Evolutionary conservation across 1,140 invertebrate genomes (phyloP).

Genomic region (Bombus sibiricus): DNA sequence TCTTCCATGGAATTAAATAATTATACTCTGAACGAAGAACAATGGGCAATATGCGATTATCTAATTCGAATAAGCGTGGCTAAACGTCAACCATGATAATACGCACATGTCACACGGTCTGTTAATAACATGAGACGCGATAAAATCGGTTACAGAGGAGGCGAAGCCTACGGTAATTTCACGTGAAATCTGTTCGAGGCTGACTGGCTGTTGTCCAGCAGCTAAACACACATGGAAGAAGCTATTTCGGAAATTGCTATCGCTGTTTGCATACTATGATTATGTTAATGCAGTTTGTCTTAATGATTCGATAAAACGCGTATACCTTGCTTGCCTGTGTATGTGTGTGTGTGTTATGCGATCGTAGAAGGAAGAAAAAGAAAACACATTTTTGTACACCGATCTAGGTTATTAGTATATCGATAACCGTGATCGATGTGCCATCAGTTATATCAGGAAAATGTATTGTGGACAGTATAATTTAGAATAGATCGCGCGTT

Average conservation of each 20-base stretch:
- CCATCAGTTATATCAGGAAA: background rate
- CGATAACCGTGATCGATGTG: conserved; percentile 13
- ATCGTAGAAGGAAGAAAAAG: background rate
- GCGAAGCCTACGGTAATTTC: conserved; percentile 10
- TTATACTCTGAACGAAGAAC: background rate
- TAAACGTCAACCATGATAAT: conserved; percentile 7
- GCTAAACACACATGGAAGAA: conserved; percentile 22
- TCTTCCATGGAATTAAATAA: background rate
- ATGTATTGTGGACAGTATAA: background rate
- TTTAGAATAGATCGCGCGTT: background rate
- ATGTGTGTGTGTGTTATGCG: background rate
- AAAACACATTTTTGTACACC: conserved; percentile 22
- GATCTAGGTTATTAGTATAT: background rate
- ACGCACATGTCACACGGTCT: background rate
- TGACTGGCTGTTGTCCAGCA: conserved; percentile 32
- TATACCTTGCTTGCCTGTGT: background rate
- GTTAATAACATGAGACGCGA: conserved; percentile 6
- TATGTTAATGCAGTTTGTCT: conserved; percentile 46
- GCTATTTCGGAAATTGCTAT: conserved; percentile 44
- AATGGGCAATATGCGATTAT: background rate
- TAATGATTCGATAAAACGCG: conserved; percentile 36
- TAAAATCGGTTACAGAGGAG: conserved; percentile 15
- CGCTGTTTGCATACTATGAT: conserved; percentile 38
- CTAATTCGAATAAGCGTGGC: conserved; percentile 7
- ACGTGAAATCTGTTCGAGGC: conserved; percentile 16